Evolutionary conservation across 2,797 vertebrate genomes (phyloP).

Genomic region (Emydoidea blandingii): DNA sequence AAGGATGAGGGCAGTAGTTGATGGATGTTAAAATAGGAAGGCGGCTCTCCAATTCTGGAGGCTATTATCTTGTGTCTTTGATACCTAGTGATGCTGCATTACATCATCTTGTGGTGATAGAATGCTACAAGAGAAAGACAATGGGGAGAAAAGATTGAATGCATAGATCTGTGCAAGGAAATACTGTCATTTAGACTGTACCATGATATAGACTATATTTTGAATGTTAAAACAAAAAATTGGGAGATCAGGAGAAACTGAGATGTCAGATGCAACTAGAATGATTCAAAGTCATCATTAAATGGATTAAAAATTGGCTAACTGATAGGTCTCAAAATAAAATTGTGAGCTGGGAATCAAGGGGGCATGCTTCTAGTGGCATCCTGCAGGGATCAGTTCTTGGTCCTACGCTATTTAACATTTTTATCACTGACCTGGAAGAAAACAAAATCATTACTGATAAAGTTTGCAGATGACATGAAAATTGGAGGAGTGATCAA

Average conservation of each 20-base stretch:
- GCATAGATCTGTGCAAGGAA: background rate
- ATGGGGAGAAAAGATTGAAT: background rate
- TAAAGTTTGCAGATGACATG: background rate
- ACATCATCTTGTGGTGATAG: background rate
- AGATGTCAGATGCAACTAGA: background rate
- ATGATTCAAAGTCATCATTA: background rate
- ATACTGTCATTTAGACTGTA: background rate
- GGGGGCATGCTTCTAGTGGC: background rate
- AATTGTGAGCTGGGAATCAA: background rate
- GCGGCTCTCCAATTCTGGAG: background rate
- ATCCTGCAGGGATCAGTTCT: background rate
- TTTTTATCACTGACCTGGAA: background rate
- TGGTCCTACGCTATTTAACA: background rate
- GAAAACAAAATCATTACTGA: background rate
- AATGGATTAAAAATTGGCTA: background rate
- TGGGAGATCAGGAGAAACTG: background rate
- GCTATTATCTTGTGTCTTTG: background rate
- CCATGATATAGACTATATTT: background rate
- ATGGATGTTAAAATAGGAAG: background rate
- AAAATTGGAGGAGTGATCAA: background rate
- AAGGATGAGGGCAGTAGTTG: background rate
- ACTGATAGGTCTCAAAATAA: background rate
- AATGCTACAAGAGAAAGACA: background rate
- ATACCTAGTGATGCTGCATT: background rate
- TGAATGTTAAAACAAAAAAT: background rate